Percentiles rank a stretch among this genome's conserved stretches.
Evolutionary conservation across 2,797 vertebrate genomes (phyloP).

Genomic region (Ceryle rudis): DNA sequence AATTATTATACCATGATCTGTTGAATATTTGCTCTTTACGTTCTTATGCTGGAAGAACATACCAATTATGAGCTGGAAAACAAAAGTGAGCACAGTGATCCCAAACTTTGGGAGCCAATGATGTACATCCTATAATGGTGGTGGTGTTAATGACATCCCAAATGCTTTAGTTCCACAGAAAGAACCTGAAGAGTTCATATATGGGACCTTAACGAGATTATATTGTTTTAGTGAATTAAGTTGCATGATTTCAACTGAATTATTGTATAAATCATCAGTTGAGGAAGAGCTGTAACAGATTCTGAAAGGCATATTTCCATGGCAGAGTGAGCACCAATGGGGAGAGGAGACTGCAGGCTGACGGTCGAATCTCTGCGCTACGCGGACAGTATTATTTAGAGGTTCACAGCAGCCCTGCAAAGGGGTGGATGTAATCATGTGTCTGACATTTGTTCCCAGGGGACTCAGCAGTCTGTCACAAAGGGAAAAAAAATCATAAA

Average conservation of each 20-base stretch:
- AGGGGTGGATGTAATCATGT: constrained; percentile 2
- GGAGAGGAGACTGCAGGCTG: not conserved
- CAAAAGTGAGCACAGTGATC: not conserved
- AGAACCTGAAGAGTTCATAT: not conserved
- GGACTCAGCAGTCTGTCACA: constrained; percentile 10
- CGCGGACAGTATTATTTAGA: constrained; percentile 34
- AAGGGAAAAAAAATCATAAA: constrained; percentile 15
- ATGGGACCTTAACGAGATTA: not conserved
- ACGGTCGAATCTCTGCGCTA: not conserved
- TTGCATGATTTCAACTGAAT: not conserved
- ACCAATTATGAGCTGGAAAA: not conserved
- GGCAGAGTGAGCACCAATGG: constrained; percentile 36
- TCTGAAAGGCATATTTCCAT: constrained; percentile 6
- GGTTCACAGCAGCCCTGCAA: not conserved
- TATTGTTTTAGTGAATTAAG: not conserved
- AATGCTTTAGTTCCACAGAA: not conserved
- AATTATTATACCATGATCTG: not conserved
- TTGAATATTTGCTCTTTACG: not conserved
- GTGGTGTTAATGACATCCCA: not conserved
- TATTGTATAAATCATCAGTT: not conserved
- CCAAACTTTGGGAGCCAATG: not conserved
- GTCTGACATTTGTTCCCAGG: not conserved
- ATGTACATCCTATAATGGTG: not conserved
- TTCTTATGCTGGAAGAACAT: not conserved
- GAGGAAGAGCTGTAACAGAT: not conserved